These are phyloP conservation scores for Microcebus lehilahytsara DNA, from an alignment of 2,113 vertebrate genomes.

Conservation along the genomic window DNA sequence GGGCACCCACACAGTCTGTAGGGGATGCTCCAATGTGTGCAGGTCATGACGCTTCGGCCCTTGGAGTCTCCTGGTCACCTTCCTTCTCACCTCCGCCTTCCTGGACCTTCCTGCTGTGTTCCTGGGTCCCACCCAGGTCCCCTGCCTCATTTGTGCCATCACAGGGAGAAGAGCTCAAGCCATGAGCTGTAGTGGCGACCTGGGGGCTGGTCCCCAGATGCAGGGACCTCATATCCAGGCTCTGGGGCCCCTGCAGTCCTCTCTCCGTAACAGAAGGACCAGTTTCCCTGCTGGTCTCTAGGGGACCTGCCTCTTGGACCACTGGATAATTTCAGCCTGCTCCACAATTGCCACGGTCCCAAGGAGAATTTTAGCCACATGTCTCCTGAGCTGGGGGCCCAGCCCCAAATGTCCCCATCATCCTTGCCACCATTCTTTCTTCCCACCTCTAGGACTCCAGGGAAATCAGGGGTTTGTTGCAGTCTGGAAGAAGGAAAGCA, in stretches of 20 bases:
- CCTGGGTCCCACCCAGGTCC: background rate
- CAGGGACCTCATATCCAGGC: background rate
- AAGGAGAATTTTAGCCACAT: background rate
- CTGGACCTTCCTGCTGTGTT: background rate
- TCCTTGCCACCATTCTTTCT: background rate
- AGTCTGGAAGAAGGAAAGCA: conserved; percentile 34
- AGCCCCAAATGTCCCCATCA: background rate
- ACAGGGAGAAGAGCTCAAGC: too few relatives aligned
- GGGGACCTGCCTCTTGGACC: background rate
- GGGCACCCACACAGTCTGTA: background rate
- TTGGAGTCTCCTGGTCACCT: background rate
- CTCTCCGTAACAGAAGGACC: background rate
- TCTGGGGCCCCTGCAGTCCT: background rate
- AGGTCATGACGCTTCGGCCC: background rate
- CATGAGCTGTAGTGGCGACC: background rate
- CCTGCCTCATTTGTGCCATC: background rate
- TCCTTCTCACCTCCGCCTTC: background rate
- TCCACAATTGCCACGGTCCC: background rate
- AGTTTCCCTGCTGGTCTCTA: background rate
- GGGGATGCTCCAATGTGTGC: accelerated
- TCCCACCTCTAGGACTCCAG: background rate
- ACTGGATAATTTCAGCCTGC: background rate
- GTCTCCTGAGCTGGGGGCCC: background rate
- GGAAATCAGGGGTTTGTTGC: too few relatives aligned
- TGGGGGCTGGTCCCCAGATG: background rate